These are phyloP conservation scores for Triplophysa dalaica DNA, from an alignment of 2,113 vertebrate species.

Conservation along the genomic window DNA sequence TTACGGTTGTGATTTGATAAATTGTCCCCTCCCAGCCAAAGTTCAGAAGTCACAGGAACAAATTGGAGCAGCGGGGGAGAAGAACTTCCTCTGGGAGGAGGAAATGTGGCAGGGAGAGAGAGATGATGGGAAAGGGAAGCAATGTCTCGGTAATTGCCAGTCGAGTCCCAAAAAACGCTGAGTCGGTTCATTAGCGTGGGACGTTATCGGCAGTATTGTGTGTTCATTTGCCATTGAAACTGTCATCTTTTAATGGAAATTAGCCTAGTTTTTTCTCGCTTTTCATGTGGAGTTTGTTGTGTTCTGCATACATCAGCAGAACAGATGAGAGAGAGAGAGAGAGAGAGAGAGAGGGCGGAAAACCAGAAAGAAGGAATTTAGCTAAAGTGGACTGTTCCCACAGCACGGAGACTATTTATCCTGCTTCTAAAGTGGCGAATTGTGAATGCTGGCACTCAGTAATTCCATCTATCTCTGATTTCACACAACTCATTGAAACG, in stretches of 20 bases:
- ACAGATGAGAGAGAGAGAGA: conserved; percentile 2
- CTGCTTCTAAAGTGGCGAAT: conserved; percentile 36
- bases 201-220: conserved; percentile 17
- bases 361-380: not conserved
- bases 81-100: conserved; percentile 27
- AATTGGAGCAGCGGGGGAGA: conserved; percentile 7
- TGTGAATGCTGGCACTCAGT: conserved; percentile 37
- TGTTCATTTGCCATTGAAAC: conserved; percentile 38
- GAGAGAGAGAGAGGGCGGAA: not conserved
- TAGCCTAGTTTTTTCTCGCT: conserved; percentile 12
- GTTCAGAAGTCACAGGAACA: conserved; percentile 32
- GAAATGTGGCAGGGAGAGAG: not conserved
- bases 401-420: conserved; percentile 35
- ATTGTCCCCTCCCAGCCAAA: conserved; percentile 29
- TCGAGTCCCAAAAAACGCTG: conserved; percentile 15
- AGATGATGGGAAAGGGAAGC: not conserved
- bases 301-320: conserved; percentile 29
- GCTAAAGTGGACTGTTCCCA: conserved; percentile 29
- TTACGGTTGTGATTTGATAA: conserved; percentile 34
- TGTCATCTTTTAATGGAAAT: conserved; percentile 37
- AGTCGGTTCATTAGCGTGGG: conserved; percentile 36
- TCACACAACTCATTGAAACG: conserved; percentile 26
- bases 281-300: conserved; percentile 38
- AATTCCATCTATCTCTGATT: conserved; percentile 47
- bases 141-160: conserved; percentile 30